A percentile compares a stretch with the other conserved stretches of the same genome.
Conservation (phyloP, 2,888 invertebrate species). For the Pristionchus exspectatus region DNA sequence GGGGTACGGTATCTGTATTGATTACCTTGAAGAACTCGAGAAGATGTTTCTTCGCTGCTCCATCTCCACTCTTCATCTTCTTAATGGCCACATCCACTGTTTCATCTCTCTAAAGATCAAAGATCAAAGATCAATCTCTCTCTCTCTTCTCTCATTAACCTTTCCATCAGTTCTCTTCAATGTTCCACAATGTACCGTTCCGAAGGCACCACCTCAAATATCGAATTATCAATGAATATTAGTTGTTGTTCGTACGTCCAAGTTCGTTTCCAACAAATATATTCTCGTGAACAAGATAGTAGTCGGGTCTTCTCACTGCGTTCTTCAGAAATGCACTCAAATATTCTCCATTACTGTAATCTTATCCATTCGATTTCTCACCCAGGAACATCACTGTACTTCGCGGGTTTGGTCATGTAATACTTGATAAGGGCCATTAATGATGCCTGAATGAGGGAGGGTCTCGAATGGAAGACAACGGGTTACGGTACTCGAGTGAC, state of each 20-base stretch:
- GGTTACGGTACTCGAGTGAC: slow-evolving; percentile 33
- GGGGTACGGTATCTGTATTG: neutral
- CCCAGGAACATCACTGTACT: slow-evolving; percentile 17
- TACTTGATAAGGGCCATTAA: slow-evolving; percentile 34
- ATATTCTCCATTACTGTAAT: neutral
- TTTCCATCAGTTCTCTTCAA: neutral
- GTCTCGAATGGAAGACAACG: neutral
- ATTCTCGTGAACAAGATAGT: slow-evolving; percentile 43
- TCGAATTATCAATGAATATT: neutral
- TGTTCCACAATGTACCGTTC: slow-evolving; percentile 5
- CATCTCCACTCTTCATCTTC: slow-evolving; percentile 53
- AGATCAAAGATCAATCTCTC: neutral
- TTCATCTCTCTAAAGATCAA: neutral
- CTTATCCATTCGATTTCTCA: neutral
- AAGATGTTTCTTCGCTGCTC: slow-evolving; percentile 18
- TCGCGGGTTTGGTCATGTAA: slow-evolving; percentile 6
- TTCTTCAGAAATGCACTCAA: slow-evolving; percentile 30
- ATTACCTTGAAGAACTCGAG: slow-evolving; percentile 49
- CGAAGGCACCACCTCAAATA: slow-evolving; percentile 33
- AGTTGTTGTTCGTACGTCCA: neutral
- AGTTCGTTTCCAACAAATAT: slow-evolving; percentile 40
- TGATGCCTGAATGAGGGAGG: neutral
- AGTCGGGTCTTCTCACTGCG: slow-evolving; percentile 14
- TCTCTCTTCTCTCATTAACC: neutral
- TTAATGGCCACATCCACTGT: slow-evolving; percentile 28